Evolutionary conservation across 2,888 invertebrate genomes (phyloP).

Genomic region (Amblyjoppa fuscipennis): DNA sequence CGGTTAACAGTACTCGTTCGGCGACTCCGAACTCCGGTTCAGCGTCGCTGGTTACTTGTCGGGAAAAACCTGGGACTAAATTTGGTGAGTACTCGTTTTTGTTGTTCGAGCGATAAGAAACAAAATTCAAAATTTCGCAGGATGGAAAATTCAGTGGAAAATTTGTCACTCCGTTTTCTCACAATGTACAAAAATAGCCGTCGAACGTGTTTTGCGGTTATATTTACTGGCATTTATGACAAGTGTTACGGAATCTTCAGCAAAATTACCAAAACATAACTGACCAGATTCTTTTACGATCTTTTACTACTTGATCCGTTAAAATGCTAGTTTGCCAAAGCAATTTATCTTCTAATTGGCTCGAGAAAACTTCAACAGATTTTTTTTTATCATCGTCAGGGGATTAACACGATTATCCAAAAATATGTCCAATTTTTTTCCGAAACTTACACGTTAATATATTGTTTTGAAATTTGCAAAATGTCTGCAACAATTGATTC

Average conservation of each 20-base stretch:
- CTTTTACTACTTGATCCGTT: too few relatives aligned
- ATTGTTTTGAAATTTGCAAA: neutral
- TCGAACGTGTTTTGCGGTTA: neutral
- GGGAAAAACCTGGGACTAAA: neutral
- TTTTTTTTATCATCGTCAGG: neutral
- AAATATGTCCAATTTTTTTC: neutral
- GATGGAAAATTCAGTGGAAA: neutral
- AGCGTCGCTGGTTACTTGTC: too few relatives aligned
- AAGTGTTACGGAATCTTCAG: neutral
- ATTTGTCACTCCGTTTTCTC: neutral
- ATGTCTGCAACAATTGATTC: neutral
- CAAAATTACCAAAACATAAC: neutral
- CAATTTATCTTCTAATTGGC: neutral
- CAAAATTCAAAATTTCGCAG: neutral
- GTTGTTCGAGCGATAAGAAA: neutral
- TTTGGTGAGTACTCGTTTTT: neutral
- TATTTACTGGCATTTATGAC: neutral
- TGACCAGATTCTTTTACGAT: too few relatives aligned
- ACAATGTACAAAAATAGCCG: neutral
- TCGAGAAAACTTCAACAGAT: neutral
- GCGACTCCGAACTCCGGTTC: neutral
- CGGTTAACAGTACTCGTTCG: slow-evolving; percentile 34
- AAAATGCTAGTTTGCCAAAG: too few relatives aligned
- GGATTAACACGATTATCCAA: neutral
- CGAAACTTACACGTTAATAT: neutral